These are phyloP conservation scores for Syngnathus floridae DNA, from an alignment of 2,113 vertebrate species.

Conservation along the genomic window DNA sequence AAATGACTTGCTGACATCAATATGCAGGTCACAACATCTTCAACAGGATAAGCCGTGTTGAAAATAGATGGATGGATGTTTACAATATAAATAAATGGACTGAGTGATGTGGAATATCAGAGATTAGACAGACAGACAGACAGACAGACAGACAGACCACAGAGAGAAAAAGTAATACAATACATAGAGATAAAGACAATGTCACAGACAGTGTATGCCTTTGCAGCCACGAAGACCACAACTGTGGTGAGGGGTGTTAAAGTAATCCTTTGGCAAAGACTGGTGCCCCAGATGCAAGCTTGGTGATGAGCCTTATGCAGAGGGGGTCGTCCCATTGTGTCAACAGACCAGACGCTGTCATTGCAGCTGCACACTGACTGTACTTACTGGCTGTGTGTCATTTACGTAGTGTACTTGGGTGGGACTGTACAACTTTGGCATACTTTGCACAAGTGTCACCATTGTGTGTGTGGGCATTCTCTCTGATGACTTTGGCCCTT, in stretches of 20 bases:
- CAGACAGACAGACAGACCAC: not conserved
- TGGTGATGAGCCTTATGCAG: slow-evolving; percentile 48
- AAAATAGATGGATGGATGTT: no score
- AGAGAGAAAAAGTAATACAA: no score
- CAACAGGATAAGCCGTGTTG: no score
- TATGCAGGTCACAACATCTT: not conserved
- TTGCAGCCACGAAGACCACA: slow-evolving; percentile 53
- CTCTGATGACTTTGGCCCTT: slow-evolving; percentile 18
- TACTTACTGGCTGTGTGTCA: slow-evolving; percentile 31
- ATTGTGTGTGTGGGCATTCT: not conserved
- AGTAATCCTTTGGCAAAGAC: slow-evolving; percentile 62
- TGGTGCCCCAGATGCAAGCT: slow-evolving; percentile 45
- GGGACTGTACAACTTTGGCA: not conserved
- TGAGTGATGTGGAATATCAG: no score
- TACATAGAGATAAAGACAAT: not conserved
- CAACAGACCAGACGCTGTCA: slow-evolving; percentile 48
- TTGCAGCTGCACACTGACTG: slow-evolving; percentile 44
- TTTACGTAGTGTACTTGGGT: slow-evolving; percentile 11
- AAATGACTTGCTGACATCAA: not conserved
- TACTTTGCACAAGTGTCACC: slow-evolving; percentile 9
- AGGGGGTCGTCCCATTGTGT: slow-evolving; percentile 8
- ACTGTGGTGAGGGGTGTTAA: slow-evolving; percentile 37
- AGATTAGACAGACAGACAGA: no score
- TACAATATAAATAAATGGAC: no score
- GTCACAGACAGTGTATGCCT: slow-evolving; percentile 9